These are phyloP conservation scores for Excalfactoria chinensis DNA, from an alignment of 2,113 vertebrate genomes.

Conservation along the genomic window DNA sequence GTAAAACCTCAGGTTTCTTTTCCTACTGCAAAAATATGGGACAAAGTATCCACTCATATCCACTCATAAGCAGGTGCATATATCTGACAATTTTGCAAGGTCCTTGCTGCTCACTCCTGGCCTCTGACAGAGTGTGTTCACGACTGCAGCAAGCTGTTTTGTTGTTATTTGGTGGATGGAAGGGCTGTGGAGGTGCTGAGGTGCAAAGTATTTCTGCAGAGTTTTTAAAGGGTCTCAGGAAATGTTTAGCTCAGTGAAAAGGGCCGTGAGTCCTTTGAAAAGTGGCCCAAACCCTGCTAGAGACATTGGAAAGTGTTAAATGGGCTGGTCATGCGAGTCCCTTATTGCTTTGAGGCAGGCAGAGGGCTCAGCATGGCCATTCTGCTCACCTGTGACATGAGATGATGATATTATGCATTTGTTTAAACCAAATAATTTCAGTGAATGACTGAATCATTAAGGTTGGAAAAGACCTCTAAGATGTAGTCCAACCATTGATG, in stretches of 20 bases:
- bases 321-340: background rate
- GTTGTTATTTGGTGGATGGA: background rate
- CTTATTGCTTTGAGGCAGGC: background rate
- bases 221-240: background rate
- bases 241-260: background rate
- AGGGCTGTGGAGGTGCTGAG: background rate
- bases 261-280: background rate
- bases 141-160: background rate
- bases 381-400: background rate
- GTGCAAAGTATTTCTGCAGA: background rate
- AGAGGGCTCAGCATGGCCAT: background rate
- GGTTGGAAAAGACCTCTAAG: no score
- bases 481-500: no score
- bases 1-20: conserved; percentile 74
- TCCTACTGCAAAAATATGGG: conserved; percentile 56
- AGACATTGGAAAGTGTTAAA: background rate
- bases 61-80: conserved; percentile 70
- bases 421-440: background rate
- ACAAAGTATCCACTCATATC: conserved; percentile 51
- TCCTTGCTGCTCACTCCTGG: background rate
- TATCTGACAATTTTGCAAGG: conserved; percentile 31
- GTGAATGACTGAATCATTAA: background rate
- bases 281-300: background rate
- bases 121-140: background rate
- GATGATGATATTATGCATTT: background rate